Percentiles rank a stretch among this genome's conserved stretches.
Evolutionary conservation across 2,888 invertebrate species (phyloP).

Genomic region (Coelopa pilipes): DNA sequence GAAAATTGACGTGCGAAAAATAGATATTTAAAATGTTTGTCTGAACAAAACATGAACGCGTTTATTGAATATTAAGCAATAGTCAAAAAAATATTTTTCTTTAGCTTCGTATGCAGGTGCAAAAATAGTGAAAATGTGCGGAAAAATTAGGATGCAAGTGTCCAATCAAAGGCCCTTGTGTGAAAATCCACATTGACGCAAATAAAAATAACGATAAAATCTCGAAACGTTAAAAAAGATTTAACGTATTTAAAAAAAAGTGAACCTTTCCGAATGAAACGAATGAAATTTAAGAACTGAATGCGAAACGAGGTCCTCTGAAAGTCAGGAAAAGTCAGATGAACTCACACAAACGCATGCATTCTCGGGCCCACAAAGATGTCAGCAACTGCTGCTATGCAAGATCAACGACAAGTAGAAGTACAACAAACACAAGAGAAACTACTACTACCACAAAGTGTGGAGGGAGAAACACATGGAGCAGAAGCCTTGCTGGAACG

Average conservation of each 20-base stretch:
- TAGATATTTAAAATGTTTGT: too few relatives aligned
- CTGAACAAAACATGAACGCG: too few relatives aligned
- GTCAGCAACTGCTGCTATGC: conserved; percentile 40
- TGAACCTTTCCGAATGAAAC: conserved; percentile 13
- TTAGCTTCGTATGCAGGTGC: neutral
- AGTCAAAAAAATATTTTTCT: conserved; percentile 8
- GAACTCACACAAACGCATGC: conserved; percentile 7
- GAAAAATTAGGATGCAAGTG: neutral
- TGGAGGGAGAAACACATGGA: too few relatives aligned
- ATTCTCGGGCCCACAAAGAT: conserved; percentile 23
- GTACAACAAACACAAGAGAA: conserved; percentile 23
- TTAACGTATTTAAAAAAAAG: neutral
- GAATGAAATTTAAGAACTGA: neutral
- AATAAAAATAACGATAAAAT: neutral
- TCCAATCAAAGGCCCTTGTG: too few relatives aligned
- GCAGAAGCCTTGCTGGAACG: neutral
- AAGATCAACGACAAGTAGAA: conserved; percentile 38
- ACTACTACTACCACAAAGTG: conserved; percentile 14
- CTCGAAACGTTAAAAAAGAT: neutral
- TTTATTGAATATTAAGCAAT: neutral
- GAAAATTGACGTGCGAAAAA: too few relatives aligned
- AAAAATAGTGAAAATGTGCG: too few relatives aligned
- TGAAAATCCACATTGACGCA: neutral
- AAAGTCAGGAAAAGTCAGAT: neutral
- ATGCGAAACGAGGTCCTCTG: neutral